Conservation (phyloP, 1,140 invertebrate genomes). For the Drosophila nasuta region DNA sequence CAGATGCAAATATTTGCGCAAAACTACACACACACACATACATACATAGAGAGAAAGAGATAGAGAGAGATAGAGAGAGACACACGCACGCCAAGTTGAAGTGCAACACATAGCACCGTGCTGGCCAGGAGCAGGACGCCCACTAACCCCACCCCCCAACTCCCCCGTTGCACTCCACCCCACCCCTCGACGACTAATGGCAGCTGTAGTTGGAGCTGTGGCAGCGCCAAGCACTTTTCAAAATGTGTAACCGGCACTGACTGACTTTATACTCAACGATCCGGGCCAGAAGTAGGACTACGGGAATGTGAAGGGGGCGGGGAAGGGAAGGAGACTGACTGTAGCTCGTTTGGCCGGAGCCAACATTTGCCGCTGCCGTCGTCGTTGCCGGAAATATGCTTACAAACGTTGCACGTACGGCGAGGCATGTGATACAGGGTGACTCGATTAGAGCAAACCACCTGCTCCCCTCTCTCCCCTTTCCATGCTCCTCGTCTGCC, state of each 20-base stretch:
- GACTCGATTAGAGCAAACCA: slow-evolving; percentile 3
- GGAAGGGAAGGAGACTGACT: slow-evolving; percentile 5
- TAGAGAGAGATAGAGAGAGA: slow-evolving; percentile 17
- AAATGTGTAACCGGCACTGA: slow-evolving; percentile 81
- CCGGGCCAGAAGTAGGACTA: slow-evolving; percentile 19
- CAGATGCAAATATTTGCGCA: slow-evolving; percentile 87
- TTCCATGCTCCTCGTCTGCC: neutral
- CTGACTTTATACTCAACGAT: slow-evolving; percentile 71
- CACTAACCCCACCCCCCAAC: slow-evolving; percentile 12
- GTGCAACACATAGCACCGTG: slow-evolving; percentile 61
- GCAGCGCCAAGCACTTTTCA: slow-evolving; percentile 76
- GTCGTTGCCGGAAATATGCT: slow-evolving; percentile 76
- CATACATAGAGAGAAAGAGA: neutral
- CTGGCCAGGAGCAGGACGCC: slow-evolving; percentile 53
- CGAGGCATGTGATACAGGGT: slow-evolving; percentile 54
- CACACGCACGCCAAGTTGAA: slow-evolving; percentile 63
- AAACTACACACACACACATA: slow-evolving; percentile 75
- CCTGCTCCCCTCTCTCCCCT: neutral
- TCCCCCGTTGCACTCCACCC: neutral
- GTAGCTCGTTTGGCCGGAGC: slow-evolving; percentile 75
- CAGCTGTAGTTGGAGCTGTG: slow-evolving; percentile 41
- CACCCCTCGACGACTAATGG: slow-evolving; percentile 57
- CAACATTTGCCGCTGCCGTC: slow-evolving; percentile 60
- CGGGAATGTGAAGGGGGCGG: neutral
- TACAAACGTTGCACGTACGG: slow-evolving; percentile 66